phyloP scores from a whole-genome alignment of 1,140 invertebrate genomes.

The Melitaea cinxia region DNA sequence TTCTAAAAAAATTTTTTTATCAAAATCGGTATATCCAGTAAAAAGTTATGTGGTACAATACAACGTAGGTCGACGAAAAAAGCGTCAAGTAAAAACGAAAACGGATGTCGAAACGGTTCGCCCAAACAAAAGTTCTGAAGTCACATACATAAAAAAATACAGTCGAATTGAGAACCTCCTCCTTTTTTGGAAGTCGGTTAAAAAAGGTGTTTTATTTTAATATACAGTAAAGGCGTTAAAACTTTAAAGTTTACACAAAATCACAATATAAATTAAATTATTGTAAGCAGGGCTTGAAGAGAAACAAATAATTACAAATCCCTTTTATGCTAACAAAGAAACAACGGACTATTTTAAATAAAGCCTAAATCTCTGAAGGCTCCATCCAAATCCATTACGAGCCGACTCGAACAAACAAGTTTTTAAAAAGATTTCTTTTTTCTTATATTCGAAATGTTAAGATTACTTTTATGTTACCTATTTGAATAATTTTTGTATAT shows the following conservation, averaged over 20 bases:
- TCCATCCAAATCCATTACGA: slow-evolving; percentile 2
- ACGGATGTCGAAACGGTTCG: no score
- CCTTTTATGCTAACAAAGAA: slow-evolving; percentile 1
- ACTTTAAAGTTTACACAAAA: not conserved
- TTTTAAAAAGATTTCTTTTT: slow-evolving; percentile 6
- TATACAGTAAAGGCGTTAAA: no score
- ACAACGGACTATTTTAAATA: not conserved
- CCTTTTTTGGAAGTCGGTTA: no score
- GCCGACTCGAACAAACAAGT: not conserved
- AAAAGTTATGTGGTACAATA: no score
- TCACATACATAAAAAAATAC: no score
- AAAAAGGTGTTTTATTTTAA: no score
- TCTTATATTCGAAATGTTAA: not conserved
- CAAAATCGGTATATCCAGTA: no score
- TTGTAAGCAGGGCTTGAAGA: not conserved
- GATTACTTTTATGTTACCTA: slow-evolving; percentile 1
- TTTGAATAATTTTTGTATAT: slow-evolving; percentile 1
- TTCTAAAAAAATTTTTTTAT: no score
- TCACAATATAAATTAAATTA: not conserved
- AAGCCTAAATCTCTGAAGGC: slow-evolving; percentile 1
- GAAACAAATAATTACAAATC: slow-evolving; percentile 5
- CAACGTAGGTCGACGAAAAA: no score
- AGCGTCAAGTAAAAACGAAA: no score
- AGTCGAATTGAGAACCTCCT: no score
- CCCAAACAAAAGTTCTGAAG: no score